phyloP scores from a whole-genome alignment of 2,113 vertebrate genomes.

The Hymenochirus boettgeri region DNA sequence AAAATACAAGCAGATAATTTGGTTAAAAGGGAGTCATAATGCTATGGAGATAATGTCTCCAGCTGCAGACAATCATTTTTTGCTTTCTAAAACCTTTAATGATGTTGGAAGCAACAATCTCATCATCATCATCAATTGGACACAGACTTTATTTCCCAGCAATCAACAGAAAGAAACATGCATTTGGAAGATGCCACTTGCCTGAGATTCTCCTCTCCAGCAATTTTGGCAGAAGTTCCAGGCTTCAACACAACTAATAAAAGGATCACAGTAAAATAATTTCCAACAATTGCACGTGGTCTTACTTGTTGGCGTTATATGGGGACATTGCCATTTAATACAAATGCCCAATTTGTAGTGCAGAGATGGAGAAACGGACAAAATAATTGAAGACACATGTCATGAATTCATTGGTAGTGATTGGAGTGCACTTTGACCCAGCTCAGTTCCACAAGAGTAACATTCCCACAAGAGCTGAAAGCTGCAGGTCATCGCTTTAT shows the following conservation, averaged over 20 bases:
- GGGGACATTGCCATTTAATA: slow-evolving; percentile 1
- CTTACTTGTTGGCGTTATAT: not conserved
- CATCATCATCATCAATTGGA: too few species aligned
- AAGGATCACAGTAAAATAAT: slow-evolving; percentile 16
- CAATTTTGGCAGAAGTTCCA: slow-evolving; percentile 4
- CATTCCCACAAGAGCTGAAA: slow-evolving; percentile 30
- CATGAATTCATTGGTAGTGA: slow-evolving; percentile 37
- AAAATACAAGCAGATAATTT: too few species aligned
- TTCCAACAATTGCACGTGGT: not conserved
- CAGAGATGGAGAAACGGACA: slow-evolving; percentile 25
- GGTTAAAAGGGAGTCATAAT: too few species aligned
- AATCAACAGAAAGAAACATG: not conserved
- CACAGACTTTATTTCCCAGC: not conserved
- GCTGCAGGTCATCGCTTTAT: slow-evolving; percentile 22
- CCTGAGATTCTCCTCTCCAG: slow-evolving; percentile 6
- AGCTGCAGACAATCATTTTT: too few species aligned
- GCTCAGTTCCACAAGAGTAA: slow-evolving; percentile 11
- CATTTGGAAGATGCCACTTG: slow-evolving; percentile 5
- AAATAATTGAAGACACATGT: slow-evolving; percentile 39
- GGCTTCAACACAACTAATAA: slow-evolving; percentile 7
- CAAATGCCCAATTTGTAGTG: slow-evolving; percentile 25
- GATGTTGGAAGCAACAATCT: too few species aligned
- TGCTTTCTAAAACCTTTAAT: too few species aligned
- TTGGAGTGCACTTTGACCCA: slow-evolving; percentile 30
- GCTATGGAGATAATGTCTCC: too few species aligned